Evolutionary conservation across 2,113 vertebrate genomes (phyloP).

Genomic region (Mesocricetus auratus): DNA sequence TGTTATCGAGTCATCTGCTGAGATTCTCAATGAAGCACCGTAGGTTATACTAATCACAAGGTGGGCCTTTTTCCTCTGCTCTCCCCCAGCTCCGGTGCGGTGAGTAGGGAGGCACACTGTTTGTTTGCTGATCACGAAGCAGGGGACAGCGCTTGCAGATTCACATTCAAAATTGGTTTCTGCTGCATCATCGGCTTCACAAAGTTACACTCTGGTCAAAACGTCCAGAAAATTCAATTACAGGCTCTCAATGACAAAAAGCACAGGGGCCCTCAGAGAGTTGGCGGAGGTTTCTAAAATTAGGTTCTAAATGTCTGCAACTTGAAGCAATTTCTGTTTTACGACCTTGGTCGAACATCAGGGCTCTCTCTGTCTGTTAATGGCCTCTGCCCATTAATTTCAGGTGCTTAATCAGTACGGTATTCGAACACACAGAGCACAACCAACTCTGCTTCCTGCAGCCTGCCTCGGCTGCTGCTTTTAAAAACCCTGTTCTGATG

Average conservation of each 20-base stretch:
- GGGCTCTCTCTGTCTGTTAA: conserved; percentile 77
- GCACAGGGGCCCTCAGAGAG: conserved; percentile 47
- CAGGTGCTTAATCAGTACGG: conserved; percentile 62
- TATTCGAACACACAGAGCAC: neutral
- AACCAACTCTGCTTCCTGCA: neutral
- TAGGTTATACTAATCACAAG: conserved; percentile 72
- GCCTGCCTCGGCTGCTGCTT: fast-evolving
- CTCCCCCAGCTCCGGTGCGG: conserved; percentile 69
- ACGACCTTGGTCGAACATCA: conserved; percentile 56
- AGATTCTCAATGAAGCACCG: conserved; percentile 80
- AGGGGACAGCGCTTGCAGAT: conserved; percentile 78
- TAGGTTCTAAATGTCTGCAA: conserved; percentile 67
- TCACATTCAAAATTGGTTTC: conserved; percentile 81
- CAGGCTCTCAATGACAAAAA: conserved; percentile 79
- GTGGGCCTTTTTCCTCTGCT: neutral
- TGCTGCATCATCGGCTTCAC: conserved; percentile 83
- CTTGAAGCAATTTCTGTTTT: conserved; percentile 63
- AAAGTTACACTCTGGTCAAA: conserved; percentile 85
- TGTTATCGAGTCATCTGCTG: conserved; percentile 77
- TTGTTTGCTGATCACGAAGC: conserved; percentile 79
- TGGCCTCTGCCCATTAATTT: conserved; percentile 68
- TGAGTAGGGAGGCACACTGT: conserved; percentile 39
- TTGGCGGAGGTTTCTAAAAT: conserved; percentile 84
- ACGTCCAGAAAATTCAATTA: conserved; percentile 88
- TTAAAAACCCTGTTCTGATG: neutral